A percentile compares a stretch with the other conserved stretches of the same genome.
Evolutionary conservation across 2,797 vertebrate species (phyloP).

Genomic region (Neosalanx taihuensis): DNA sequence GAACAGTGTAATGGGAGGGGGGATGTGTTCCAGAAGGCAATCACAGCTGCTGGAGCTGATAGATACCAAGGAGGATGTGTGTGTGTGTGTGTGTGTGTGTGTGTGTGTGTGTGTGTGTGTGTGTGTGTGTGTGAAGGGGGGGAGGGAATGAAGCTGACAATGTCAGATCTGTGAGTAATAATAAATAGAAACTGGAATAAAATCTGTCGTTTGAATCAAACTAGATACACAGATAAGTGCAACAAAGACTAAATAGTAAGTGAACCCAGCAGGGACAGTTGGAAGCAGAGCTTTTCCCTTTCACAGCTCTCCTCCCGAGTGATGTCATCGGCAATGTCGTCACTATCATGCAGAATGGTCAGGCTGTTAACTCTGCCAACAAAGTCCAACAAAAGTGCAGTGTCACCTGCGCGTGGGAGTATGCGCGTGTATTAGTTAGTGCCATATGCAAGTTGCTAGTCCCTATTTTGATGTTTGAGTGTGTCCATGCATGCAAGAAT

Average conservation of each 20-base stretch:
- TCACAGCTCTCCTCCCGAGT: slow-evolving; percentile 22
- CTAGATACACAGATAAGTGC: background rate
- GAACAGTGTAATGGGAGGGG: background rate
- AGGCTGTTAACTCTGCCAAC: slow-evolving; percentile 31
- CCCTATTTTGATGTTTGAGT: background rate
- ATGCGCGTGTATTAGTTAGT: slow-evolving; percentile 56
- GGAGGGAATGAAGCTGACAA: background rate
- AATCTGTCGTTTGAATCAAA: background rate
- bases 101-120: too few relatives aligned
- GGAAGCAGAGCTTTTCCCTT: slow-evolving; percentile 27
- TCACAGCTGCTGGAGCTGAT: slow-evolving; percentile 35
- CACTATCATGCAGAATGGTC: slow-evolving; percentile 44
- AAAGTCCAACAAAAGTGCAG: slow-evolving; percentile 29
- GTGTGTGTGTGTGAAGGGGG: background rate
- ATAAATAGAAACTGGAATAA: background rate
- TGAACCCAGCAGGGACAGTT: slow-evolving; percentile 2
- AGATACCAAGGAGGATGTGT: slow-evolving; percentile 27
- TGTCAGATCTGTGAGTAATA: too few relatives aligned
- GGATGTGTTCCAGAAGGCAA: background rate
- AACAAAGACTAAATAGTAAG: background rate
- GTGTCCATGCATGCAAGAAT: background rate
- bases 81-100: background rate
- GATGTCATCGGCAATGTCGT: slow-evolving; percentile 57
- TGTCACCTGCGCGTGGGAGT: slow-evolving; percentile 42
- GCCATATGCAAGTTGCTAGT: background rate